Evolutionary conservation across 2,113 vertebrate genomes (phyloP), one percentile per base, ranked within the genome.

Genomic region (Eurypyga helias): DNA sequence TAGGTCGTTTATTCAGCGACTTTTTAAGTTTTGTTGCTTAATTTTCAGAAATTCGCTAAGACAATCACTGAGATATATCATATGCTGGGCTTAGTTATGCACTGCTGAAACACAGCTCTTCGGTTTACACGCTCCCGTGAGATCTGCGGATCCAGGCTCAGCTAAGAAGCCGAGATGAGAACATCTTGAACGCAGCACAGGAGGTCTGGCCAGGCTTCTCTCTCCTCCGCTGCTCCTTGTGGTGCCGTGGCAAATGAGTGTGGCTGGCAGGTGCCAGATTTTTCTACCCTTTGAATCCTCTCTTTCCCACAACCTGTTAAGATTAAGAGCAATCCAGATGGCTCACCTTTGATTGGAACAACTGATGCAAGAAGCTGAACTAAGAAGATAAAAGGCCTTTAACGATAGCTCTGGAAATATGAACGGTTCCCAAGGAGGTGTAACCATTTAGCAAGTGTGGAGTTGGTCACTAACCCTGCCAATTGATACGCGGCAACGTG

Each of bases 1-100:
- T 14, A 67, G 85, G 81, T 36, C 0, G 2, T 90, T 86, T 92
- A 89, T 92, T 92, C 95, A 87, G 93, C 67, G 92, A 87, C 46
- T 83, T 86, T 41, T 64, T 95, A 13, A 69, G 88, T 93, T 90
- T 71, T 79, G 73, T 94, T 85, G 82, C 58, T 83, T 90, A 82
- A 96, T 96, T 97, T 97, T 93, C 83, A 94, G 97, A 48, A 97
- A 94, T 49, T 49, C 2, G 2, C 67, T 49, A 62, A 83, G 87
- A 55, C 89, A 88, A 95, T 89, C 92, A 65, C 70, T 81, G 83
- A 67, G 83, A 78, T 94, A 75, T 73, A 70, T 65, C 86, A 78
- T 88, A 76, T 2, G 12, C 69, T 26, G 80, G 84, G 89, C 89
- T 96, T 83, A 95, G 75, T 78, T 94, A 80, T 70, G 95, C 89